A percentile compares a stretch with the other conserved stretches of the same genome.
Evolutionary conservation across 2,888 invertebrate genomes (phyloP).

Genomic region (Schrankia costaestrigalis): DNA sequence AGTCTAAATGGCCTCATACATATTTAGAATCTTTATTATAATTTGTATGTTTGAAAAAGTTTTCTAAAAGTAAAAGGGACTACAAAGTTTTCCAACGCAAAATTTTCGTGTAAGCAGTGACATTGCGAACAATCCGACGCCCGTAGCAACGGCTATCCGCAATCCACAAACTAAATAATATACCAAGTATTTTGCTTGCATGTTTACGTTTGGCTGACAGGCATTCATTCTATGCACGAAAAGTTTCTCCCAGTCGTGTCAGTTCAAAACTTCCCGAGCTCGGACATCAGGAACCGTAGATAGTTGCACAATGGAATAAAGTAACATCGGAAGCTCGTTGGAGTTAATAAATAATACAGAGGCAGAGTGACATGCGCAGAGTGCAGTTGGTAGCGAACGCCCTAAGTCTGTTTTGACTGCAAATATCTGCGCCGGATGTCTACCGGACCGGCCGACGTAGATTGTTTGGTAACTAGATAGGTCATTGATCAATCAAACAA

Average conservation of each 20-base stretch:
- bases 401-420: conserved; percentile 76
- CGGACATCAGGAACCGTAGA: conserved; percentile 73
- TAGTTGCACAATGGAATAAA: conserved; percentile 78
- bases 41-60: neutral
- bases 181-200: conserved; percentile 62
- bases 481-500: conserved; percentile 50
- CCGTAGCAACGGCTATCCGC: conserved; percentile 28
- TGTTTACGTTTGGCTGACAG: conserved; percentile 74
- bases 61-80: conserved; percentile 12
- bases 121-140: conserved; percentile 29
- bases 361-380: conserved; percentile 75
- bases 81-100: conserved; percentile 15
- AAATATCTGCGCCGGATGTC: conserved; percentile 72
- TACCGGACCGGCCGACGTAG: conserved; percentile 38
- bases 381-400: conserved; percentile 49
- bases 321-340: conserved; percentile 79
- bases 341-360: conserved; percentile 79
- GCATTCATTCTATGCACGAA: conserved; percentile 78
- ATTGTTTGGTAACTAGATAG: conserved; percentile 47
- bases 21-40: neutral
- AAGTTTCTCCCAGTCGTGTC: conserved; percentile 72
- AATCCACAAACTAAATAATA: conserved; percentile 57
- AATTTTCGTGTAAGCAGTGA: conserved; percentile 18
- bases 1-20: no score
- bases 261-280: conserved; percentile 67